Evolutionary conservation across 2,113 vertebrate species (phyloP), one percentile per base, ranked within the genome.

Genomic region (Alces alces): DNA sequence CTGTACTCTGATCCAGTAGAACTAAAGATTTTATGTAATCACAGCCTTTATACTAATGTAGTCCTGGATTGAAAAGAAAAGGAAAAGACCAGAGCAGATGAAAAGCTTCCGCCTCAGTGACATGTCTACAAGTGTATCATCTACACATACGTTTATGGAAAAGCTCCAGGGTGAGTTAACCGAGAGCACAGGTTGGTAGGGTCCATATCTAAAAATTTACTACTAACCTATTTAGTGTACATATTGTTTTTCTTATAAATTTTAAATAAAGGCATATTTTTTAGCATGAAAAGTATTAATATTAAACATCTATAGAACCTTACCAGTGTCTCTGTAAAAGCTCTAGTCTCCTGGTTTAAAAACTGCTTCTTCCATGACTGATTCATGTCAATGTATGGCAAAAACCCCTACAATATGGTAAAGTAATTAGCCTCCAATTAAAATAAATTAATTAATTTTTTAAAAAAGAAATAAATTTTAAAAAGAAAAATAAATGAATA

Each of bases 281-380:
- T 94, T 92, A 84, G 27, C 80, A 91, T 89, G 87, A 94, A 87
- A 94, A 76, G 23, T 50, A 50, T 93, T 94, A 30, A 91, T 76
- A 91, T 94, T 30, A 89, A 93, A 70, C 21, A 43, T 96, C 80
- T 73, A 12, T 83, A 52, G 61, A 96, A 66, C 6, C 27, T 91
- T 93, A 36, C 30, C 79, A 86, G 64, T 39, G 33, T 33, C 61
- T 87, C 61, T 92, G 36, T n/a, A 80, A 79, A 84, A 90, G 50
- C 52, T 52, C 43, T 87, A 79, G 50, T 5, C 57, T 70, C 89
- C 50, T 94, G 52, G 6, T 95, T 86, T 92, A 79, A 86, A 97
- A 96, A 91, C 45, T 47, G 10, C 28, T 64, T 50, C 47, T 66
- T 8, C n/a, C 70, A 7, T 73, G 70, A 9, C 14, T 78, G 76